phyloP scores from a whole-genome alignment of 2,113 vertebrate genomes.

The Bos taurus region ARS-UCD2.0 NC_037348.1:55974001-55974500 shows the following conservation, averaged over 20 bases:
- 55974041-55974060: not conserved
- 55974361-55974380: not conserved
- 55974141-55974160: not conserved
- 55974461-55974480: not conserved
- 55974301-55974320: not conserved
- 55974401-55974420: not conserved
- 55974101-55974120: not conserved
- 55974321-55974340: not conserved
- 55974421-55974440: not conserved
- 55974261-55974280: not conserved
- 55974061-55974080: not conserved
- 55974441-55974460: fast-evolving
- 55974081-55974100: not conserved
- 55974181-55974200: not conserved
- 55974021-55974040: not conserved
- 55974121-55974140: not conserved
- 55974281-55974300: not conserved
- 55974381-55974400: not conserved
- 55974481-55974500: fast-evolving
- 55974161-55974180: not conserved
- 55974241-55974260: not conserved
- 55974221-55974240: not conserved
- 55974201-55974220: not conserved
- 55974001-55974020: not conserved
- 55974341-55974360: not conserved